phyloP scores from a whole-genome alignment of 2,888 invertebrate genomes.

The Stenchaetothrips biformis region DNA sequence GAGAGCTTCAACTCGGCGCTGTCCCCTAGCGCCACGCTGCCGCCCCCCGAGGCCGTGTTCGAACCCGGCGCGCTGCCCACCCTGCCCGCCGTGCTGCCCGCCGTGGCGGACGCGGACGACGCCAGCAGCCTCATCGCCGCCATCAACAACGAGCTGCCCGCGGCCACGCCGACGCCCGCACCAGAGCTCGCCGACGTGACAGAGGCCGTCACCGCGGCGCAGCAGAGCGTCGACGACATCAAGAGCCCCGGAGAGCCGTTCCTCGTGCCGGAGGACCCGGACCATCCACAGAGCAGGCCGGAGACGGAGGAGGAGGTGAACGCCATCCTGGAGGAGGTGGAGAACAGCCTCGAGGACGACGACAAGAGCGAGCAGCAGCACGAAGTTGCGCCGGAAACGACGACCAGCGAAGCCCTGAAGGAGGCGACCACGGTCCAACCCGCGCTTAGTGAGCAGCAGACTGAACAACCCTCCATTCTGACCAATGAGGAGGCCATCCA shows the following conservation, averaged over 20 bases:
- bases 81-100: background rate
- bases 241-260: background rate
- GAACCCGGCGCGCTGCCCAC: background rate
- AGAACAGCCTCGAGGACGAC: background rate
- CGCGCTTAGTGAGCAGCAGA: too few species aligned
- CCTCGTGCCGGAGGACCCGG: background rate
- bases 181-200: background rate
- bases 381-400: background rate
- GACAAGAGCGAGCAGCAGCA: background rate
- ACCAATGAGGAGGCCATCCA: too few species aligned
- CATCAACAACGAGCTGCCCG: constrained; percentile 5
- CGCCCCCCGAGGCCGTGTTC: background rate
- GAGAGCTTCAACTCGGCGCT: background rate
- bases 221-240: background rate
- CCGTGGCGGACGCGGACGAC: background rate
- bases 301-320: constrained; percentile 5
- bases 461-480: too few species aligned
- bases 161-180: background rate
- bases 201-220: background rate
- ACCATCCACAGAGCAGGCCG: background rate
- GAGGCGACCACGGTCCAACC: background rate
- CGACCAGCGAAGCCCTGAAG: background rate
- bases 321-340: constrained; percentile 3
- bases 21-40: background rate
- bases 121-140: background rate